These are phyloP conservation scores for Micromesistius poutassou DNA, from an alignment of 2,797 vertebrate genomes.

Conservation along the genomic window DNA sequence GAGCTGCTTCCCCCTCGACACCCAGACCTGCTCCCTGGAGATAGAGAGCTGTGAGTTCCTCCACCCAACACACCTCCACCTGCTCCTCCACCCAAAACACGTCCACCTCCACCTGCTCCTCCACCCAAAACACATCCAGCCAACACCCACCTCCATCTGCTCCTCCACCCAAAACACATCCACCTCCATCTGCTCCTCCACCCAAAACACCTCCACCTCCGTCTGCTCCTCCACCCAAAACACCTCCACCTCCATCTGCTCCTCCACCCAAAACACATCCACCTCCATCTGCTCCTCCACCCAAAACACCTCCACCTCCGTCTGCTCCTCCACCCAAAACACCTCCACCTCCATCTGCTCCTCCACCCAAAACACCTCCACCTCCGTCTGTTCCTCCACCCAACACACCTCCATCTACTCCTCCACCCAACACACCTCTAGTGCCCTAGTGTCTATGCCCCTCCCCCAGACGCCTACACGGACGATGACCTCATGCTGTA, in stretches of 20 bases:
- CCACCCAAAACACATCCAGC: background rate
- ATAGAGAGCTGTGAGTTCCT: conserved; percentile 89
- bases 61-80: background rate
- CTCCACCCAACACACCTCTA: too few species aligned
- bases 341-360: too few species aligned
- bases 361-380: background rate
- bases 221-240: background rate
- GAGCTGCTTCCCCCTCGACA: conserved; percentile 88
- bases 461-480: conserved; percentile 81
- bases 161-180: too few species aligned
- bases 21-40: conserved; percentile 89
- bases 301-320: background rate
- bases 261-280: too few species aligned
- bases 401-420: too few species aligned
- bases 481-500: conserved; percentile 93
- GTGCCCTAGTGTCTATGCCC: background rate
- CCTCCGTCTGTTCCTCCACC: too few species aligned
- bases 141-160: background rate
- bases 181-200: too few species aligned
- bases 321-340: background rate
- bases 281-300: background rate
- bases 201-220: background rate
- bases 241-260: too few species aligned
- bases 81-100: background rate
- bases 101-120: too few species aligned